phyloP scores from a whole-genome alignment of 1,140 invertebrate species.

The Dreissena polymorpha region DNA sequence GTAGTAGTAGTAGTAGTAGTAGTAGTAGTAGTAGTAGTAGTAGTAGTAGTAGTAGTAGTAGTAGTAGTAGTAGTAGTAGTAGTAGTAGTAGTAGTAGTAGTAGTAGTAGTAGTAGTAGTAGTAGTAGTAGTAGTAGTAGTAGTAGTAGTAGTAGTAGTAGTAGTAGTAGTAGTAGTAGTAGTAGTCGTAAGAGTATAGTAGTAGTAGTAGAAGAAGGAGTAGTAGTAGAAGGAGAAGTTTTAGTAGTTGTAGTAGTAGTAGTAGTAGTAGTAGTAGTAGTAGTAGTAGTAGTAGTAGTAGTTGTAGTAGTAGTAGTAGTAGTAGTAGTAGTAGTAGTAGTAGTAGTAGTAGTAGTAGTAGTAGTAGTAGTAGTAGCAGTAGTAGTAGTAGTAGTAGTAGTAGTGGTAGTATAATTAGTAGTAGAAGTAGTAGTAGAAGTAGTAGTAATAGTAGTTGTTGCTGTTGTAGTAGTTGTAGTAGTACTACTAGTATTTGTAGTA shows the following conservation, averaged over 20 bases:
- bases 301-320: constrained; percentile 2
- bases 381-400: not conserved
- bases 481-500: too few relatives aligned
- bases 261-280: constrained; percentile 8
- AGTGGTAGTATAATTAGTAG: too few relatives aligned
- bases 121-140: constrained; percentile 1
- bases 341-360: constrained; percentile 9
- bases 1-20: not conserved
- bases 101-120: not conserved
- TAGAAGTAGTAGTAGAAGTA: too few relatives aligned
- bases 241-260: too few relatives aligned
- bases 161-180: constrained; percentile 1
- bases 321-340: constrained; percentile 7
- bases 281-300: constrained; percentile 4
- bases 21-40: constrained; percentile 1
- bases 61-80: not conserved
- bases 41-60: not conserved
- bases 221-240: too few relatives aligned
- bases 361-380: not conserved
- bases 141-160: constrained; percentile 8
- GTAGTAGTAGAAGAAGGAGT: too few relatives aligned
- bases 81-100: not conserved
- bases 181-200: too few relatives aligned
- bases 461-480: too few relatives aligned
- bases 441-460: too few relatives aligned